A percentile compares a stretch with the other conserved stretches of the same genome.
phyloP scores from a whole-genome alignment of 2,797 vertebrate species.

The Lepus oiostolus region DNA sequence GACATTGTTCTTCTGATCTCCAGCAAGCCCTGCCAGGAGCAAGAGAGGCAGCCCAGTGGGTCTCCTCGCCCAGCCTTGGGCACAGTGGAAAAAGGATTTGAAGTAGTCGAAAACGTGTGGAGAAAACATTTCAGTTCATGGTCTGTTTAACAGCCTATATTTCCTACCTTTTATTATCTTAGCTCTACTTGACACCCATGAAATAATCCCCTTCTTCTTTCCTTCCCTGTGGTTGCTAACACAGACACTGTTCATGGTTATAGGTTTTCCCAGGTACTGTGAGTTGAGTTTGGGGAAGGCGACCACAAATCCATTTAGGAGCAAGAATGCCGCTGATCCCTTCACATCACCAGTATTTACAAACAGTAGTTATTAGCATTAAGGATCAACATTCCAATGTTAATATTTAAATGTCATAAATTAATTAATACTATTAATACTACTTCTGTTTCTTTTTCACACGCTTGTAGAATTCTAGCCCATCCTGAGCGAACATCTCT shows the following conservation, averaged over 20 bases:
- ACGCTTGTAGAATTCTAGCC: neutral
- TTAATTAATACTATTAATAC: neutral
- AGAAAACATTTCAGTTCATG: conserved; percentile 57
- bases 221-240: neutral
- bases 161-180: conserved; percentile 38
- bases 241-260: neutral
- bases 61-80: conserved; percentile 40
- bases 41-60: neutral
- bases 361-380: conserved; percentile 22
- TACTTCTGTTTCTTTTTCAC: conserved; percentile 9
- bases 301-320: neutral
- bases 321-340: conserved; percentile 6
- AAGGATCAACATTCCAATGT: neutral
- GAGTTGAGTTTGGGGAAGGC: neutral
- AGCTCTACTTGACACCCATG: neutral
- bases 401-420: conserved; percentile 27
- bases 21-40: conserved; percentile 32
- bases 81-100: conserved; percentile 19
- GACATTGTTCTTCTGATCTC: conserved; percentile 61
- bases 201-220: conserved; percentile 33
- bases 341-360: neutral
- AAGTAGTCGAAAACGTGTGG: conserved; percentile 62
- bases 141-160: conserved; percentile 30
- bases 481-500: neutral
- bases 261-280: neutral